Percentiles rank a stretch among this genome's conserved stretches.
Evolutionary conservation across 2,888 invertebrate species (phyloP).

Genomic region (Harpalus rufipes): DNA sequence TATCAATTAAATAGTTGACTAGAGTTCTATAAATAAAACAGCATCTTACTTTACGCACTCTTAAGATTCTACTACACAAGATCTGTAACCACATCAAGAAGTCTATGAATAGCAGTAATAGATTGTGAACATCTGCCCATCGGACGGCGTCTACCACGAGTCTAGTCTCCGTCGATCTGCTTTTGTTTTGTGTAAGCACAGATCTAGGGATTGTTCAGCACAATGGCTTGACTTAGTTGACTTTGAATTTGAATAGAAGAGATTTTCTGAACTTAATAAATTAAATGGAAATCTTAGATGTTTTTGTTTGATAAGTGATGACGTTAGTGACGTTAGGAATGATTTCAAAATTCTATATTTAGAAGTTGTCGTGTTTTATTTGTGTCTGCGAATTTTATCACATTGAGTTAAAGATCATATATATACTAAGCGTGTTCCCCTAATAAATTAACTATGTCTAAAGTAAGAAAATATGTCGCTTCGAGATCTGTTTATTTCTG

Average conservation of each 20-base stretch:
- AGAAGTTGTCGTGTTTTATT: constrained; percentile 7
- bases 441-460: background rate
- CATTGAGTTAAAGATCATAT: too few relatives aligned
- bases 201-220: background rate
- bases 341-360: constrained; percentile 1
- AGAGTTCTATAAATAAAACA: background rate
- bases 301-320: background rate
- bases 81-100: constrained; percentile 28
- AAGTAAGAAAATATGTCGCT: background rate
- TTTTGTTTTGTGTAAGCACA: constrained; percentile 24
- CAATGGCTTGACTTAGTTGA: constrained; percentile 5
- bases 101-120: constrained; percentile 50
- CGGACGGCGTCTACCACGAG: constrained; percentile 29
- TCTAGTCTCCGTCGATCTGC: constrained; percentile 12
- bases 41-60: background rate
- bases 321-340: background rate
- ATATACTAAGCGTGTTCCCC: background rate
- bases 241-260: constrained; percentile 11
- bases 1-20: background rate
- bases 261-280: background rate
- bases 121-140: constrained; percentile 46
- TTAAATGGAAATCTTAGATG: background rate
- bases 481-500: background rate
- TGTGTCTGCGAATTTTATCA: constrained; percentile 2
- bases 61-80: background rate